phyloP scores from a whole-genome alignment of 2,797 vertebrate genomes.

The Onychomys torridus region DNA sequence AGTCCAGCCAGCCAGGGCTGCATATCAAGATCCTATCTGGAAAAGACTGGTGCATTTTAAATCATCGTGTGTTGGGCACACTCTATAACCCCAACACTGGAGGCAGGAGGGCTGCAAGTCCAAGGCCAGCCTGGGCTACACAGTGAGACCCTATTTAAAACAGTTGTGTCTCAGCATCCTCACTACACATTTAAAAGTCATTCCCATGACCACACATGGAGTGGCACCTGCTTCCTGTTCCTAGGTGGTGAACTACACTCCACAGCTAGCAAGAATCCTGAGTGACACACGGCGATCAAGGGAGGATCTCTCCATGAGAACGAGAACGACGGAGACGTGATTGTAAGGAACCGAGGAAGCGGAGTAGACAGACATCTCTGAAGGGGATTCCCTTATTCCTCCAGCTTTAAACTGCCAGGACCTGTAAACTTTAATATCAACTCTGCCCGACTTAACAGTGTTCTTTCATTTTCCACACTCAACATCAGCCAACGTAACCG shows the following conservation, averaged over 20 bases:
- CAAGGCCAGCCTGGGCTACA: conserved; percentile 24
- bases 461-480: not conserved
- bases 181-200: not conserved
- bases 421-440: conserved; percentile 45
- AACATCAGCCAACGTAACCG: accelerated
- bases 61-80: not conserved
- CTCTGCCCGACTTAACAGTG: not conserved
- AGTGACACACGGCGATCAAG: not conserved
- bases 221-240: not conserved
- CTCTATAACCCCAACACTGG: too few species aligned
- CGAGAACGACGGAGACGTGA: not conserved
- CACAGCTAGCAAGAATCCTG: conserved; percentile 6
- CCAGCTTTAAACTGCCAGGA: not conserved
- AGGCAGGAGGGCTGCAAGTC: not conserved
- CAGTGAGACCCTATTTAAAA: not conserved
- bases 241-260: not conserved
- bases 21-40: not conserved
- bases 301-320: conserved; percentile 51
- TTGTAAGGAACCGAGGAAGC: not conserved
- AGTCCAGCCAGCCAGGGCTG: not conserved
- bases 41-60: not conserved
- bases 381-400: not conserved
- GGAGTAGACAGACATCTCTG: conserved; percentile 3
- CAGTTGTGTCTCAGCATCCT: not conserved
- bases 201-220: not conserved